Evolutionary conservation across 2,113 vertebrate genomes (phyloP).

Genomic region (Podarcis cretensis): DNA sequence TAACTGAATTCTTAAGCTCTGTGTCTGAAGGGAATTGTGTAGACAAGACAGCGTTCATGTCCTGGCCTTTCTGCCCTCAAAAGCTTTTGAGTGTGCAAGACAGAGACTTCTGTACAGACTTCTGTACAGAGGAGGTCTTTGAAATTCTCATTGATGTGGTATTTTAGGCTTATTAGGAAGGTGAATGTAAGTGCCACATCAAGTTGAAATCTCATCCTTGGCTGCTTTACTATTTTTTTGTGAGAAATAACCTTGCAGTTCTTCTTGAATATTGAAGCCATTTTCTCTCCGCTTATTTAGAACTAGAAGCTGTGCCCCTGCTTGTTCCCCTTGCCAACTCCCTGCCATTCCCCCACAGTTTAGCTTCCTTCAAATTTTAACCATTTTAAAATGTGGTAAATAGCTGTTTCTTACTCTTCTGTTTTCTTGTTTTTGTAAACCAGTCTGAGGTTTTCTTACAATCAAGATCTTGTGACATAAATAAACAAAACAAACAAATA

Average conservation of each 20-base stretch:
- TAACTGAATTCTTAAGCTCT: constrained; percentile 34
- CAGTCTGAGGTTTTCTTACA: too few relatives aligned
- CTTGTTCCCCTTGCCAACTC: not conserved
- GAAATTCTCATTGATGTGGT: constrained; percentile 62
- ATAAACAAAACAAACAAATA: too few relatives aligned
- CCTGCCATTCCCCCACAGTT: too few relatives aligned
- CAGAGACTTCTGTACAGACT: constrained; percentile 51
- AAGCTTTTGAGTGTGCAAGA: constrained; percentile 54
- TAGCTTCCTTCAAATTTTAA: not conserved
- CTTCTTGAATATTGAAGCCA: not conserved
- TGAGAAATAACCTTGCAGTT: constrained; percentile 11
- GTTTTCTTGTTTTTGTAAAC: too few relatives aligned
- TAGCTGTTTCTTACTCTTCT: too few relatives aligned
- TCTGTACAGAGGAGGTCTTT: constrained; percentile 48
- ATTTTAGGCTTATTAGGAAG: constrained; percentile 64
- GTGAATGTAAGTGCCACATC: constrained; percentile 39
- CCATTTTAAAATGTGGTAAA: too few relatives aligned
- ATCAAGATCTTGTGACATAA: too few relatives aligned
- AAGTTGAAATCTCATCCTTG: constrained; percentile 48
- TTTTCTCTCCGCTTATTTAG: constrained; percentile 14
- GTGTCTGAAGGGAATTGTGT: constrained; percentile 52
- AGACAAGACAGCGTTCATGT: constrained; percentile 45
- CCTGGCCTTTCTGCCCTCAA: constrained; percentile 56
- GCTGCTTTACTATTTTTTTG: constrained; percentile 11
- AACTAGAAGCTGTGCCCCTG: not conserved